Evolutionary conservation across 2,113 vertebrate genomes (phyloP).

Genomic region (Macroglossus sobrinus): DNA sequence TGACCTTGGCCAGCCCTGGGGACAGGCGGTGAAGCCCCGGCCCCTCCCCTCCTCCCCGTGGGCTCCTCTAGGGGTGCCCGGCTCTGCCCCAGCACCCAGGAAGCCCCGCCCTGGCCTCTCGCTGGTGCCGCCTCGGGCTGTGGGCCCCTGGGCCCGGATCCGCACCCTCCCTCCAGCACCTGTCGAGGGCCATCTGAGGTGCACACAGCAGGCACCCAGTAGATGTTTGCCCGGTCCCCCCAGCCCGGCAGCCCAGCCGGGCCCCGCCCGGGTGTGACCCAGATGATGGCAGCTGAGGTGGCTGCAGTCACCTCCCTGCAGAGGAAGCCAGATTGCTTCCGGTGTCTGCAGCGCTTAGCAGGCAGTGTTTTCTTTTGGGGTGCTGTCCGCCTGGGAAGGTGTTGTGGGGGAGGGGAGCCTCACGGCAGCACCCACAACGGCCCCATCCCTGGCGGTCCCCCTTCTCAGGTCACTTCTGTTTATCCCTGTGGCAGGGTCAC

Average conservation of each 20-base stretch:
- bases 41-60: accelerated
- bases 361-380: accelerated
- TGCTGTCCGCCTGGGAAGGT: background rate
- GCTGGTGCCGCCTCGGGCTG: background rate
- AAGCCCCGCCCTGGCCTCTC: background rate
- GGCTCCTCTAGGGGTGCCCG: background rate
- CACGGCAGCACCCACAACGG: background rate
- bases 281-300: background rate
- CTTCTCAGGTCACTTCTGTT: background rate
- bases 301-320: background rate
- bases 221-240: accelerated
- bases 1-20: background rate
- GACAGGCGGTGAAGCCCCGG: background rate
- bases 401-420: no score
- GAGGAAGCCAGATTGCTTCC: background rate
- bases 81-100: background rate
- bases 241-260: background rate
- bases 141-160: background rate
- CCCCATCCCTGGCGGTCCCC: background rate
- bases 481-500: background rate
- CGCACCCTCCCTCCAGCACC: background rate
- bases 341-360: accelerated
- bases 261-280: background rate
- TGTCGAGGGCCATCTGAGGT: background rate
- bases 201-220: background rate